These are phyloP conservation scores for Natator depressus DNA, from an alignment of 2,113 vertebrate species.

Conservation along the genomic window DNA sequence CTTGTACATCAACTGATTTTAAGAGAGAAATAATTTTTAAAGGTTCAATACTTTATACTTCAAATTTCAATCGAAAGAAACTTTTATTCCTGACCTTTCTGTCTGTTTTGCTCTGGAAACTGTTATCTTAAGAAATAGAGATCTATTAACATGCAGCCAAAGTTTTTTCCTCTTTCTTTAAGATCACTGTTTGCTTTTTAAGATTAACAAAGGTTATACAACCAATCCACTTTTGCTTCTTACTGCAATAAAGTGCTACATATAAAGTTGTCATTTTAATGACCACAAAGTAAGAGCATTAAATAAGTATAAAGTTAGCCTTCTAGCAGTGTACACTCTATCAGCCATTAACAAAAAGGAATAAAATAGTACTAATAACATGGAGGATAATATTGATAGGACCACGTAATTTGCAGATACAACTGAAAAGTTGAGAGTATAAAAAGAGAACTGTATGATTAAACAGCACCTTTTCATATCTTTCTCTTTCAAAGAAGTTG, in stretches of 20 bases:
- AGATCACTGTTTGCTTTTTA: conserved; percentile 59
- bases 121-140: conserved; percentile 62
- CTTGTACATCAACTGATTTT: conserved; percentile 16
- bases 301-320: conserved; percentile 79
- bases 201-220: conserved; percentile 60
- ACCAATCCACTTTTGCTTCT: conserved; percentile 69
- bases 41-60: conserved; percentile 43
- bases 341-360: conserved; percentile 71
- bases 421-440: conserved; percentile 55
- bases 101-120: conserved; percentile 46
- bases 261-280: conserved; percentile 80
- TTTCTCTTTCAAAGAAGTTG: conserved; percentile 68
- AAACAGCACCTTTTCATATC: conserved; percentile 77
- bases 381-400: not conserved
- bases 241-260: conserved; percentile 84
- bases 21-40: conserved; percentile 47
- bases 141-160: conserved; percentile 58
- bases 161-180: conserved; percentile 38
- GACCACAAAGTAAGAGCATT: conserved; percentile 80
- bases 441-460: conserved; percentile 62
- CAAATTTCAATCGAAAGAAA: conserved; percentile 48
- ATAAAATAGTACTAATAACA: conserved; percentile 50
- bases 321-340: conserved; percentile 72
- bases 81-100: conserved; percentile 51
- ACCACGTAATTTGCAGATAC: conserved; percentile 62